phyloP scores from a whole-genome alignment of 2,113 vertebrate species.

The Vimba vimba region DNA sequence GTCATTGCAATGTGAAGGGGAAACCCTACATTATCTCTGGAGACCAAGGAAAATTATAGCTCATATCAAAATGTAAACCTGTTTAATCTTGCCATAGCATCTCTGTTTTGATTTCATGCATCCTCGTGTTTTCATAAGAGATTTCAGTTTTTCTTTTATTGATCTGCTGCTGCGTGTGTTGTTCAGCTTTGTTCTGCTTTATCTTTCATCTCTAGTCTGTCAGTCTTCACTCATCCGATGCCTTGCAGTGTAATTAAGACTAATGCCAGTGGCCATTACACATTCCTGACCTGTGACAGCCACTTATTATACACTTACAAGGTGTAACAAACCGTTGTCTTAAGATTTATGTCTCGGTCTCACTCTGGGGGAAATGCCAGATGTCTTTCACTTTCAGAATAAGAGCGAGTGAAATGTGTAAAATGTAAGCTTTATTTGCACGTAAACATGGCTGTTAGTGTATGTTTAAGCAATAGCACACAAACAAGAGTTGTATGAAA shows the following conservation, averaged over 20 bases:
- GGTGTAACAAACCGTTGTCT: constrained; percentile 66
- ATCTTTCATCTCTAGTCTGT: constrained; percentile 66
- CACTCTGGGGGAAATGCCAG: constrained; percentile 36
- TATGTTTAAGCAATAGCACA: not conserved
- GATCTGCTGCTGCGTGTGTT: constrained; percentile 36
- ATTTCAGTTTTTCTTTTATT: not conserved
- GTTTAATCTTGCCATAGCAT: constrained; percentile 20
- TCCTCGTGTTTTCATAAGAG: not conserved
- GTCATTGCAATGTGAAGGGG: not conserved
- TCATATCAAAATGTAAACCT: constrained; percentile 14
- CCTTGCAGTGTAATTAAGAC: constrained; percentile 65
- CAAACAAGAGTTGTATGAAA: not conserved
- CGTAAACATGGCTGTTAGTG: constrained; percentile 4
- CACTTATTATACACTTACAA: constrained; percentile 71
- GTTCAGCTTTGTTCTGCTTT: constrained; percentile 39
- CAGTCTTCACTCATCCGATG: constrained; percentile 63
- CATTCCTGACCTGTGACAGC: constrained; percentile 71
- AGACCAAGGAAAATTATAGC: not conserved
- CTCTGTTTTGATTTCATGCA: constrained; percentile 16
- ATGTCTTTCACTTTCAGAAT: constrained; percentile 44
- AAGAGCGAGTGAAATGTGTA: not conserved
- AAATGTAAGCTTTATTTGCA: not conserved
- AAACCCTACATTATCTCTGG: constrained; percentile 15
- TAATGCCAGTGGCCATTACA: constrained; percentile 64
- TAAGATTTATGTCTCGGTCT: constrained; percentile 54